Percentiles rank a stretch among this genome's conserved stretches.
Evolutionary conservation across 2,888 invertebrate genomes (phyloP).

Genomic region (Leptura quadrifasciata): DNA sequence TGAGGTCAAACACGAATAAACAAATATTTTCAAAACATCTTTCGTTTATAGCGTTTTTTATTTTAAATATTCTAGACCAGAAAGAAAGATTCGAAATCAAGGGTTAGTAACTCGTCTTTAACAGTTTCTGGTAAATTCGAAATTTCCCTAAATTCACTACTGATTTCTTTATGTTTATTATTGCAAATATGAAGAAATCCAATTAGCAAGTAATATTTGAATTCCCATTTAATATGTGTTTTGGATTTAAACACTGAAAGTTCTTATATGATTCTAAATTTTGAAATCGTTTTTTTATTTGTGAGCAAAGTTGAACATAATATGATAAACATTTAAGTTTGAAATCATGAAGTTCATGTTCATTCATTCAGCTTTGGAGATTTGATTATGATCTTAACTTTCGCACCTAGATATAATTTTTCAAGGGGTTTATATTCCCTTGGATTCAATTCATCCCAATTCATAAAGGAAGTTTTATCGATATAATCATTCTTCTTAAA

Average conservation of each 20-base stretch:
- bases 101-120: no score
- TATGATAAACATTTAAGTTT: conserved; percentile 41
- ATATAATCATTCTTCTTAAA: conserved; percentile 44
- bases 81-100: not conserved
- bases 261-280: not conserved
- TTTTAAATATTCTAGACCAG: conserved; percentile 9
- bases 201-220: not conserved
- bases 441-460: conserved; percentile 29
- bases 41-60: conserved; percentile 42
- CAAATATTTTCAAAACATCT: conserved; percentile 44
- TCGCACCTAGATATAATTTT: conserved; percentile 49
- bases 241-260: not conserved
- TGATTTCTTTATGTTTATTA: not conserved
- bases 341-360: conserved; percentile 46
- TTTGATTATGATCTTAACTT: conserved; percentile 26
- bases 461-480: conserved; percentile 33
- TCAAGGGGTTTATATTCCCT: conserved; percentile 44
- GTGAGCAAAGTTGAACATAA: conserved; percentile 47
- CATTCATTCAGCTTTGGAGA: conserved; percentile 21
- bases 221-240: not conserved
- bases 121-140: no score
- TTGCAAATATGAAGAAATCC: not conserved
- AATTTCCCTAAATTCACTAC: no score
- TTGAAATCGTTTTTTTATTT: conserved; percentile 49
- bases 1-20: conserved; percentile 42